Evolutionary conservation across 2,113 vertebrate genomes (phyloP), one percentile per base, ranked within the genome.

Genomic region (Charina bottae): DNA sequence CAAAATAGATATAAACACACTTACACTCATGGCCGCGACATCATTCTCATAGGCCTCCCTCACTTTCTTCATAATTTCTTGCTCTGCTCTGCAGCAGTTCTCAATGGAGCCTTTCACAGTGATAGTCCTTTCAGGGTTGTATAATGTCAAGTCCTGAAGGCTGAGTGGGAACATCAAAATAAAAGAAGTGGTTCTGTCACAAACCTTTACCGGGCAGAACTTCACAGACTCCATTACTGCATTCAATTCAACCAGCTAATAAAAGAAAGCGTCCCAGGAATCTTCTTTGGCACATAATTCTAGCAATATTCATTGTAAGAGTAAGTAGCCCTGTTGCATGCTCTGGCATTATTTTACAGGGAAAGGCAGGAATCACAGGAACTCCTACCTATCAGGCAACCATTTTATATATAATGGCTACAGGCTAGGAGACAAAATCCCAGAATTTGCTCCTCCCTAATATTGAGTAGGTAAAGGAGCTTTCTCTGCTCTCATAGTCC

Each of bases 1-100:
- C 42, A 87, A 37, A 83, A 3, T 19, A 17, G n/a, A 7, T 24
- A 8, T 0, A 46, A 11, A 6, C 6, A 1, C 60, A 98, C 98
- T 99, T 97, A 99, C 99, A 0, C 99, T 99, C 99, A 99, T 99
- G 68, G 99, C 99, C 0, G 99, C 99, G 19, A 99, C 98, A n/a
- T 99, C 99, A 0, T 99, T 99, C 96, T 99, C 99, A 0, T 99
- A 99, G 56, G 99, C 99, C 96, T 99, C 99, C 3, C 99, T 96
- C 91, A 99, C 98, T 96, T 99, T 99, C 97, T 99, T 99, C 98
- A 99, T 99, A 97, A 99, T 98, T 96, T 99, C 99, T 94, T 98
- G 98, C 97, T 99, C 99, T 0, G 99, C 99, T 92, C 95, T 96
- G 90, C 98, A 98, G 96, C 99, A 99, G 90, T 98, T 98, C 89